Evolutionary conservation across 2,888 invertebrate species (phyloP), one percentile per base, ranked within the genome.

Genomic region (Drosophila hamatofila): DNA sequence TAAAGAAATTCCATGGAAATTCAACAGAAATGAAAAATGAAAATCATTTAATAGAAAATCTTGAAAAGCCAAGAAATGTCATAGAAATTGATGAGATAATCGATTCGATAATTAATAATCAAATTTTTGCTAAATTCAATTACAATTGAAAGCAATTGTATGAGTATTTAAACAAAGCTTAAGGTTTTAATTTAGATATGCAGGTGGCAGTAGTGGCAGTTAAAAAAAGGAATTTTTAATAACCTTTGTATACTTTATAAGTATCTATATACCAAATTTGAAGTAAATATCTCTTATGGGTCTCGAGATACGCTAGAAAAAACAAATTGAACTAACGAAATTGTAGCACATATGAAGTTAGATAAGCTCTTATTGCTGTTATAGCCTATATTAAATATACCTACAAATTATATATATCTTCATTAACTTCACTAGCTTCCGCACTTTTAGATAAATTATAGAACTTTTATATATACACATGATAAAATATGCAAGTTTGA

Each of bases 201-300:
- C 2, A 12, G 7, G 3, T 2, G 16, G 11, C 21, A 6, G 11
- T 12, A 18, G 41, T 30, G 30, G 9, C 2, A 18, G 21, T 9
- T 27, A 5, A 12, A 11, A 18, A 18, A 30, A 18, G 0, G 1
- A 18, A 30, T 49, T 49, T 21, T 21, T 30, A 8, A 1, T 27
- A 9, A 12, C 2, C 1, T 11, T n/a, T n/a, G 1, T 11, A 6
- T 11, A 18, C 5, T n/a, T 9, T 1, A 12, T 0, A 6, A 12
- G n/a, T 2, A 48, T 27, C 5, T 27, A 0, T 5, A 18, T 27
- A 12, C 1, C 5, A 11, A 27, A 27, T 11, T 48, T n/a, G 2
- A 9, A 6, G 48, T 27, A 5, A 2, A 27, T 30, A 9, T 3
- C 30, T 3, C 12, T 0, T 14, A 30, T 49, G 12, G 1, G 8